Evolutionary conservation across 2,113 vertebrate species (phyloP).

Genomic region (Mastomys natalensis): DNA sequence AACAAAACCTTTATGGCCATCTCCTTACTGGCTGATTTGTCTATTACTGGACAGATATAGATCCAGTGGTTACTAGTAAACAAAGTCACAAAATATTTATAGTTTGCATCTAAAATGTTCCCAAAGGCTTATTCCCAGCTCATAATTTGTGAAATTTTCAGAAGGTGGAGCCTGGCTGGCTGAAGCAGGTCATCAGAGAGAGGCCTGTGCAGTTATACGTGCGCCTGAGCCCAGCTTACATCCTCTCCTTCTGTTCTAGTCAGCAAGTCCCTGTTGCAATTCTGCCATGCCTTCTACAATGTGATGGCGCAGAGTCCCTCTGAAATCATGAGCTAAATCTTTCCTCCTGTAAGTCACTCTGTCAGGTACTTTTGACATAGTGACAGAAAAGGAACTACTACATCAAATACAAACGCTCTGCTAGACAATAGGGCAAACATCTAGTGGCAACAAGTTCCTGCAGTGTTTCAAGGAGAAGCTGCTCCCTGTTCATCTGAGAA

Average conservation of each 20-base stretch:
- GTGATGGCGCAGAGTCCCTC: not conserved
- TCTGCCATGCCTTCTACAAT: not conserved
- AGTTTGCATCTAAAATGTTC: not conserved
- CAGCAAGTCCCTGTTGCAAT: not conserved
- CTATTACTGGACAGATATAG: fast-evolving
- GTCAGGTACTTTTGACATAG: not conserved
- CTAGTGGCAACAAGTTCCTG: fast-evolving
- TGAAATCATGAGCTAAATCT: not conserved
- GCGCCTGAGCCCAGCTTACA: not conserved
- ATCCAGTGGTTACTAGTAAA: fast-evolving
- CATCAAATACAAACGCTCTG: not conserved
- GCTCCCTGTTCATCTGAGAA: not conserved
- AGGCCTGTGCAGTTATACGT: not conserved
- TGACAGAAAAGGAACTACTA: not conserved
- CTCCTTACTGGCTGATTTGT: fast-evolving
- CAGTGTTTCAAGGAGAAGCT: not conserved
- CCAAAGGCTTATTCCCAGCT: not conserved
- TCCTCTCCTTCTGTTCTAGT: not conserved
- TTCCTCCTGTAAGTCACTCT: not conserved
- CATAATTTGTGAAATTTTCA: not conserved
- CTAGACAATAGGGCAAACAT: fast-evolving
- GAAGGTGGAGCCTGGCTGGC: not conserved
- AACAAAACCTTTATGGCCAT: fast-evolving
- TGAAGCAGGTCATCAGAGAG: not conserved
- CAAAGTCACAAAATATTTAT: not conserved